Conservation (phyloP, 2,888 invertebrate species). For the Agrilus mali region DNA sequence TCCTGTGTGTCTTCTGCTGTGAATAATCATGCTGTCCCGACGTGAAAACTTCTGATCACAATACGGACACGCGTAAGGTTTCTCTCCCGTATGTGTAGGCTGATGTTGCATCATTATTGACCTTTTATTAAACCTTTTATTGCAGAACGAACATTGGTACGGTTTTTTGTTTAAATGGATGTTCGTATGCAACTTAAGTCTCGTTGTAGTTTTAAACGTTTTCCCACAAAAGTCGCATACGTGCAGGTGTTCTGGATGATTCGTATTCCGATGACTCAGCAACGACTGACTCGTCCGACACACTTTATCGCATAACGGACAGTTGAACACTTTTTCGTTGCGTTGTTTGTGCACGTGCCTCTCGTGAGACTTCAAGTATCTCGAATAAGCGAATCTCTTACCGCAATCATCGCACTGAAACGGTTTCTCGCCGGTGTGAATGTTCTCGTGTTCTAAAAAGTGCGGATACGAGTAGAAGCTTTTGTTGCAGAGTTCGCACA, state of each 20-base stretch:
- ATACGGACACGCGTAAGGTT: constrained; percentile 24
- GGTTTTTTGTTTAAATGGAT: constrained; percentile 25
- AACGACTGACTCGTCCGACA: no score
- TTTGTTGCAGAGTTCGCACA: constrained; percentile 6
- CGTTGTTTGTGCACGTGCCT: constrained; percentile 14
- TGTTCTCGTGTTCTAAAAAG: constrained; percentile 34
- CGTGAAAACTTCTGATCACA: constrained; percentile 15
- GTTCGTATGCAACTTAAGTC: constrained; percentile 21
- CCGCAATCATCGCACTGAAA: constrained; percentile 39
- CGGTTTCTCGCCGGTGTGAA: constrained; percentile 41
- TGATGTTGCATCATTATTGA: constrained; percentile 27
- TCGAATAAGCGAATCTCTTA: constrained; percentile 39
- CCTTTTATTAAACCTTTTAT: constrained; percentile 22
- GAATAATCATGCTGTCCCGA: constrained; percentile 12
- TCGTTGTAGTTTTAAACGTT: constrained; percentile 22
- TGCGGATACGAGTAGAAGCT: constrained; percentile 30
- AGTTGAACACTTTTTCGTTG: no score
- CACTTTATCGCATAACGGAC: no score
- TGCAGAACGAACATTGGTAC: constrained; percentile 22
- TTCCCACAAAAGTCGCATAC: background rate
- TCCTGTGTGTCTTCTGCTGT: constrained; percentile 17
- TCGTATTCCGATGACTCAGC: background rate
- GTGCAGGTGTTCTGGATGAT: constrained; percentile 12
- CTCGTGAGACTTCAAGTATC: constrained; percentile 40
- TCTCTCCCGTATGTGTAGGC: constrained; percentile 24